Conservation (phyloP, 2,888 invertebrate genomes). For the Hylaea fasciaria region DNA sequence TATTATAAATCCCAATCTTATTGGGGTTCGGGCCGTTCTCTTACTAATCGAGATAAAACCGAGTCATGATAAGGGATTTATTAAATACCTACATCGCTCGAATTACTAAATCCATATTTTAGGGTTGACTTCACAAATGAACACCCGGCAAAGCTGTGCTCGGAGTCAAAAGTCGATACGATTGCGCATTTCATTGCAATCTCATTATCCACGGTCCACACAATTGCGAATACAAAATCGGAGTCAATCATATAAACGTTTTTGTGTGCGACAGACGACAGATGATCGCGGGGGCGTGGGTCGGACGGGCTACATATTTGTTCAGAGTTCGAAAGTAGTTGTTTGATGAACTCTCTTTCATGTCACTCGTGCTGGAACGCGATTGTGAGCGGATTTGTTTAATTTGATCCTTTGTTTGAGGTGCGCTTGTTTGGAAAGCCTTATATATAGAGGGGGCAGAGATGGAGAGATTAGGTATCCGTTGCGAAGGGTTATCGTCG, state of each 20-base stretch:
- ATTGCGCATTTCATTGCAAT: constrained; percentile 74
- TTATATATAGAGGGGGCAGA: constrained; percentile 61
- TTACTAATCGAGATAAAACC: background rate
- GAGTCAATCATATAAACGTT: constrained; percentile 78
- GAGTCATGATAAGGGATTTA: background rate
- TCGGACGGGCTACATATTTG: constrained; percentile 54
- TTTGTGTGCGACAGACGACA: constrained; percentile 73
- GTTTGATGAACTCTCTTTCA: constrained; percentile 84
- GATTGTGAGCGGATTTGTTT: constrained; percentile 82
- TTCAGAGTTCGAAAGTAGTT: constrained; percentile 69
- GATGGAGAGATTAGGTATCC: constrained; percentile 70
- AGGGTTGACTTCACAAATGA: constrained; percentile 11
- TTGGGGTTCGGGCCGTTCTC: no score
- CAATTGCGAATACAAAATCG: constrained; percentile 47
- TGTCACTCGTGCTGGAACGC: constrained; percentile 69
- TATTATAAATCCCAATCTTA: no score
- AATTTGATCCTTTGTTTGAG: constrained; percentile 83
- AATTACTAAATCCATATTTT: constrained; percentile 7
- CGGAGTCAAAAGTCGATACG: constrained; percentile 44
- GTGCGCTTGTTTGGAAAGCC: constrained; percentile 77
- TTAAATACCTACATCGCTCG: background rate
- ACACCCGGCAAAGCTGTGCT: constrained; percentile 74
- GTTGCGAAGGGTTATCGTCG: constrained; percentile 64
- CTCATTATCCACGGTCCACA: constrained; percentile 66
- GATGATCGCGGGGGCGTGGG: constrained; percentile 63